Evolutionary conservation across 1,140 invertebrate genomes (phyloP), one percentile per base, ranked within the genome.

Genomic region (Rhagoletis zephyria): DNA sequence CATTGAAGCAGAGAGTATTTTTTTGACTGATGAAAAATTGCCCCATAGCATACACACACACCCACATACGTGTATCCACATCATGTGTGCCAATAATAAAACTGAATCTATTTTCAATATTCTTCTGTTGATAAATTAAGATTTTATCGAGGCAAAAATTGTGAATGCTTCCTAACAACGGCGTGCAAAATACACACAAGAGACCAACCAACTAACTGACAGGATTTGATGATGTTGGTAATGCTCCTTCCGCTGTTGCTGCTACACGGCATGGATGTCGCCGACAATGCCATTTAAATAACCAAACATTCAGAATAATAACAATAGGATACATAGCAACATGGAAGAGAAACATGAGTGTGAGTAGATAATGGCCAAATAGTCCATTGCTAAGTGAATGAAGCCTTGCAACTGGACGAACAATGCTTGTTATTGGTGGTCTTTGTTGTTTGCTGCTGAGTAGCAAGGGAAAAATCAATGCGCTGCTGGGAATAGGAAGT

Each of bases 1-100:
- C 16, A 14, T 14, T 63, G 3, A 63, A 63, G 61, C 16, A 9
- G 5, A 45, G 1, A 56, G 51, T 14, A 1, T 40, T 74, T 48
- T 67, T 14, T 42, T 74, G 67, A 12, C 12, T 74, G 67, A 74
- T 74, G 45, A 74, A 74, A 74, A 74, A 74, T 74, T 42, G 64
- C 12, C 2, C 16, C n/a, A n/a, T 56, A 4, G 12, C 67, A 40
- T 12, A 0, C 42, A 70, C 65, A 42, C 30, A 74, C 14, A 16
- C 40, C 45, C 42, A 16, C 14, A n/a, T 12, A 19, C 74, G 74
- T 10, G 19, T 56, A 81, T 81, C 48, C 74, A 56, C 48, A 81
- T 56, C 74, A 81, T 81, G 74, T n/a, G n/a, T 81, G 74, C 74
- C 74, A 81, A 81, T 81, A 81, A 81, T 81, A 81, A 81, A 81